Base-by-base conservation (phyloP, 2,888 invertebrate species). In the Bombylius discolor region DNA sequence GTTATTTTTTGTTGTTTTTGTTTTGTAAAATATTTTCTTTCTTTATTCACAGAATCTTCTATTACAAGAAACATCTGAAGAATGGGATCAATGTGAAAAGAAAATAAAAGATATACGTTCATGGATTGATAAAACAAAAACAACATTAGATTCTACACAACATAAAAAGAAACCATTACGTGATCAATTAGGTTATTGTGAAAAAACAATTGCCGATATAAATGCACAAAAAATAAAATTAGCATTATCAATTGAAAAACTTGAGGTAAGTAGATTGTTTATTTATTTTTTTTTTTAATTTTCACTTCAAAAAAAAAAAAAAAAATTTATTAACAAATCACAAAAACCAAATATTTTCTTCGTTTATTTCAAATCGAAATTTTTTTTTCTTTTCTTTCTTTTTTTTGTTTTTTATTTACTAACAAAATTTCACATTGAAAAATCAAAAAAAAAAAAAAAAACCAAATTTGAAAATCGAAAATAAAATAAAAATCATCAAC, bases 51-150 rank as follows among this genome's bases (percentile, higher is more conserved):
- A 91, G 91, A 87, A 88, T 70, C 87, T 89, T 49, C 76, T 92
- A 64, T 79, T 95, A 58, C 89, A 90, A 79, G 95, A 95, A 76
- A 84, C 92, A 53, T 86, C 89, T 51, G 93, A 94, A 71, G 94
- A 95, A 77, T 95, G 95, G 91, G 93, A 94, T 70, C 89, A 95
- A 73, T 95, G 93, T 75, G 94, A 95, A 74, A 87, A 83, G 72
- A 95, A 96, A 73, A 81, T 95, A 72, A 89, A 89, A 72, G 94
- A 95, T 64, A 89, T 90, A 49, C 84, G 84, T 59, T 79, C 80
- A 62, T 96, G 94, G 93, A 82, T 94, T 64, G 93, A 94, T 59
- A 92, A 92, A 67, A 85, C 92, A 9, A 79, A 82, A 62, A 81
- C 83, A 62, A 79, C 82, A 52, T 71, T 93, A 50, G 91, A 90